Evolutionary conservation across 2,888 invertebrate genomes (phyloP).

Genomic region (Choristoneura rosaceana): DNA sequence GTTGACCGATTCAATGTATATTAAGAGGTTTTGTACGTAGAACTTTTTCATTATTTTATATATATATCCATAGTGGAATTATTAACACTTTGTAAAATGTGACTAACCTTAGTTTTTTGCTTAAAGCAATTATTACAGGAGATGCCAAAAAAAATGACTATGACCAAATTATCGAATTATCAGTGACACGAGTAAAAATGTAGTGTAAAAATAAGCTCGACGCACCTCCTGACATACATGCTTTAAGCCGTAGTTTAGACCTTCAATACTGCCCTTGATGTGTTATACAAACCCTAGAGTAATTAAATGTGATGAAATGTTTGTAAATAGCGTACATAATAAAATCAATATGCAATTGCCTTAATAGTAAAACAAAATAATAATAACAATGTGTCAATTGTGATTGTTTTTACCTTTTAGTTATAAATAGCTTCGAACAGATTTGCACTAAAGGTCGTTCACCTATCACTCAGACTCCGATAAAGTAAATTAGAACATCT

Average conservation of each 20-base stretch:
- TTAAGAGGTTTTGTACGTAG: slow-evolving; percentile 17
- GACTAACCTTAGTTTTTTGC: neutral
- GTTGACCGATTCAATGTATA: slow-evolving; percentile 7
- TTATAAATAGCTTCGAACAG: neutral
- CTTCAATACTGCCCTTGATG: too few relatives aligned
- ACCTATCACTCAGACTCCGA: too few relatives aligned
- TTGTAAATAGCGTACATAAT: slow-evolving; percentile 11
- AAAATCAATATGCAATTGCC: slow-evolving; percentile 20
- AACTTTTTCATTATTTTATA: neutral
- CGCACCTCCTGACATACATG: too few relatives aligned
- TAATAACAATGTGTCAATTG: neutral
- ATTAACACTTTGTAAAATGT: neutral
- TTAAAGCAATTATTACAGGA: neutral
- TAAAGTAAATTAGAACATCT: too few relatives aligned
- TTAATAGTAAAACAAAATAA: slow-evolving; percentile 18
- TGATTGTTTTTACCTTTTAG: neutral
- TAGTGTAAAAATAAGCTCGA: too few relatives aligned
- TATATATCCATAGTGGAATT: neutral
- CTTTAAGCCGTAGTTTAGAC: too few relatives aligned
- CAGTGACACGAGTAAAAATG: too few relatives aligned
- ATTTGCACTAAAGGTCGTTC: neutral
- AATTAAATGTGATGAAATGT: neutral
- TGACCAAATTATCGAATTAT: too few relatives aligned
- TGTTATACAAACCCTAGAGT: neutral
- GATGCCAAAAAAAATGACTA: too few relatives aligned